Evolutionary conservation across 2,113 vertebrate species (phyloP).

Genomic region (Mobula hypostoma): DNA sequence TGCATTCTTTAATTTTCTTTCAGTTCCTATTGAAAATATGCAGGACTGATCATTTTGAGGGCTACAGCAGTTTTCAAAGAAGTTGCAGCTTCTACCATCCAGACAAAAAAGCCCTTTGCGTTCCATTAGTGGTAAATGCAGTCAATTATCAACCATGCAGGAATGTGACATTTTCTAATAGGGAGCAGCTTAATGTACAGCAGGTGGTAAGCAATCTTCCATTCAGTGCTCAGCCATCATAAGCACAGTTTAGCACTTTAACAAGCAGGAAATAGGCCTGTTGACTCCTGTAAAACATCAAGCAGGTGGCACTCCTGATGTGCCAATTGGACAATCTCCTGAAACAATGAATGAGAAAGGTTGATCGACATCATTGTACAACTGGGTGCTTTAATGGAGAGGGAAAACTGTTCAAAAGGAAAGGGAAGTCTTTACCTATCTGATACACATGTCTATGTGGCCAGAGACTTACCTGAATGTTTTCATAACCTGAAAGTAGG

Average conservation of each 20-base stretch:
- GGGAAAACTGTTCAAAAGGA: neutral
- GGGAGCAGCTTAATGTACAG: neutral
- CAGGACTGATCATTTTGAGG: neutral
- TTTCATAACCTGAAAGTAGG: neutral
- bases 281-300: slow-evolving; percentile 25
- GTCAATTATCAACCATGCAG: slow-evolving; percentile 18
- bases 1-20: neutral
- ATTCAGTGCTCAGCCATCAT: neutral
- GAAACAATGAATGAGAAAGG: neutral
- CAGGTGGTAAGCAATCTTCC: slow-evolving; percentile 14
- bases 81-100: neutral
- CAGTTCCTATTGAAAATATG: neutral
- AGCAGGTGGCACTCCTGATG: slow-evolving; percentile 23
- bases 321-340: slow-evolving; percentile 16
- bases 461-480: neutral
- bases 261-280: neutral
- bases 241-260: slow-evolving; percentile 11
- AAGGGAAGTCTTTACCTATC: neutral
- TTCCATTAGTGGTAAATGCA: neutral
- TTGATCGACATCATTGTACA: neutral
- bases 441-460: neutral
- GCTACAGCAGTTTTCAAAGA: neutral
- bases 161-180: neutral
- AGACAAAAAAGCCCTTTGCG: neutral
- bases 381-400: neutral